phyloP scores from a whole-genome alignment of 2,113 vertebrate species.

The Coturnix japonica region DNA sequence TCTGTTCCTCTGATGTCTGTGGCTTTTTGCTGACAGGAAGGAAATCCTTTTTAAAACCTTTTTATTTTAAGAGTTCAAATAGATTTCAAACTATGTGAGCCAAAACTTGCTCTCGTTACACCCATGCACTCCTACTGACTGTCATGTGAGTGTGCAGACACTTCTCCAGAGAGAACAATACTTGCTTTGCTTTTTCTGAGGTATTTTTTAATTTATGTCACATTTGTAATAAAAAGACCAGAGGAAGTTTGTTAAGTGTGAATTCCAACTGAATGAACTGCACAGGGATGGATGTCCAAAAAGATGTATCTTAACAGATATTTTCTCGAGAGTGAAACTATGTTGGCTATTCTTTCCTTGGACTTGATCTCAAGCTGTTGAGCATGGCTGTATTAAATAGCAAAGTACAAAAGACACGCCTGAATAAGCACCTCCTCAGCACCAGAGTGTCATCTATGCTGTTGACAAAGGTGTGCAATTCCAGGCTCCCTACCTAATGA shows the following conservation, averaged over 20 bases:
- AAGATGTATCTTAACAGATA: neutral
- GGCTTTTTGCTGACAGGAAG: slow-evolving; percentile 69
- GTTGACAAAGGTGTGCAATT: neutral
- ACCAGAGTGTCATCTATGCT: neutral
- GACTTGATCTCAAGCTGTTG: accelerated
- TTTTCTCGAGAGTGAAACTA: neutral
- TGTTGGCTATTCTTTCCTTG: neutral
- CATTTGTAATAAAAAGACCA: neutral
- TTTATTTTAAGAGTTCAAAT: slow-evolving; percentile 54
- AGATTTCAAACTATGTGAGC: slow-evolving; percentile 32
- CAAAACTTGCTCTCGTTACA: slow-evolving; percentile 42
- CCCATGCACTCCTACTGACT: neutral
- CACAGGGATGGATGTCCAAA: neutral
- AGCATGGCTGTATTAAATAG: neutral
- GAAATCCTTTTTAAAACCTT: slow-evolving; percentile 60
- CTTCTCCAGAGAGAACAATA: neutral
- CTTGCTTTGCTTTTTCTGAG: neutral
- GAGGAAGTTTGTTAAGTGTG: neutral
- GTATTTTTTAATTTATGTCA: neutral
- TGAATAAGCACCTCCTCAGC: neutral
- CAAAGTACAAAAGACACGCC: neutral
- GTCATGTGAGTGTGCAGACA: neutral
- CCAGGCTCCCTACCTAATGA: neutral
- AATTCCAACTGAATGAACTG: neutral
- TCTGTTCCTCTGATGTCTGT: slow-evolving; percentile 61